A percentile compares a stretch with the other conserved stretches of the same genome.
phyloP scores from a whole-genome alignment of 1,140 invertebrate species.

The Thaumatotibia leucotreta region DNA sequence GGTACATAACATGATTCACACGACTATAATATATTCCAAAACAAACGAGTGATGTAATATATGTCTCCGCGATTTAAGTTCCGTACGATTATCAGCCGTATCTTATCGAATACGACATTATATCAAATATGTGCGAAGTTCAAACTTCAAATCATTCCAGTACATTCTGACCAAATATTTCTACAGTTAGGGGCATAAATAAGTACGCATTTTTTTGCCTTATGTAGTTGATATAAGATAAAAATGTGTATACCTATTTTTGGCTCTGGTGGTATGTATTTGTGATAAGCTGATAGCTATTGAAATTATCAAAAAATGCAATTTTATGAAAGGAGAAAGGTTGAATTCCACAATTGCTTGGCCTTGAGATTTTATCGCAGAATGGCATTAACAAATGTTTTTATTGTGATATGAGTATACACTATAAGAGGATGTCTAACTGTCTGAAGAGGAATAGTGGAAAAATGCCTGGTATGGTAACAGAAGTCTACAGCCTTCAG shows the following conservation, averaged over 20 bases:
- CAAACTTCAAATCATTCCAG: background rate
- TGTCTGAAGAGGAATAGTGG: too few relatives aligned
- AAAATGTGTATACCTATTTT: too few relatives aligned
- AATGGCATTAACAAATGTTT: too few relatives aligned
- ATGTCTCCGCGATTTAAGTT: background rate
- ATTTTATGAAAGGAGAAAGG: background rate
- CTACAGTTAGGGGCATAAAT: too few relatives aligned
- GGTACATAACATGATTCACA: background rate
- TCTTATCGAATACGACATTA: background rate
- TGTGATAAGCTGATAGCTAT: background rate
- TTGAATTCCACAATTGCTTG: background rate
- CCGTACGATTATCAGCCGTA: background rate
- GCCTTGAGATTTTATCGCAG: too few relatives aligned
- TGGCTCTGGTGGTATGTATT: too few relatives aligned
- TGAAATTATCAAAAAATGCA: background rate
- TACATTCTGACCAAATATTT: background rate
- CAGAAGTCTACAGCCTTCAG: too few relatives aligned
- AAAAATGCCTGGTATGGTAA: too few relatives aligned
- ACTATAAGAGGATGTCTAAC: too few relatives aligned
- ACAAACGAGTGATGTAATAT: background rate
- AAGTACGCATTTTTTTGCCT: too few relatives aligned
- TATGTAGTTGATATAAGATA: too few relatives aligned
- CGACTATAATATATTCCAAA: background rate
- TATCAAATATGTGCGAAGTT: background rate
- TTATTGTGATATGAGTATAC: too few relatives aligned